Base-by-base conservation (phyloP, 2,888 invertebrate species). In the Rhodophaea formosa region DNA sequence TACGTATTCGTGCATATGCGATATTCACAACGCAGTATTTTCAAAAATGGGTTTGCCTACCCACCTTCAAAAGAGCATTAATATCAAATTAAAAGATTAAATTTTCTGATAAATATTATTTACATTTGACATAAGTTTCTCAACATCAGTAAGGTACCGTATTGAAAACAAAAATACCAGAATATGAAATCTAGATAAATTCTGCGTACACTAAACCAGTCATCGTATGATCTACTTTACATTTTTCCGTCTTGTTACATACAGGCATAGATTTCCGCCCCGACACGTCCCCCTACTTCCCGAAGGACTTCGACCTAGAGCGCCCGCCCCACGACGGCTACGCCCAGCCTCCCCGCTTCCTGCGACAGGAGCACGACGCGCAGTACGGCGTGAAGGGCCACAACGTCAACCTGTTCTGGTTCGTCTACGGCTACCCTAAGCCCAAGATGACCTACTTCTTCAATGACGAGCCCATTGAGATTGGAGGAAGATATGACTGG, bases 351-450 rank as follows among this genome's bases (percentile, higher is more conserved):
- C 97, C 97, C 0, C 93, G 95, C 72, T 98, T 99, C 92, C 91
- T 98, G 8, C 94, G 97, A 0, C 96, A 96, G 71, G 97, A 97
- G 75, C 92, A 95, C 69, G 97, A 97, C 67, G 93, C 95, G 0
- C 96, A 97, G 71, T 99, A 98, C 80, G 99, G 98, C 0, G 96
- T 98, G 8, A 97, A 97, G 79, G 96, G 96, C 29, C 97, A 98
- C 80, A 97, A 97, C 69, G 95, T 95, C 14, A 97, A 95, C 76
- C 90, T 99, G 57, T 96, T 96, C 87, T 97, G 98, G 95, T 98
- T 97, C 83, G 97, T 99, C 12, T 97, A 97, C 78, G 99, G 98
- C 0, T 98, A 98, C 86, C 99, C 99, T 0, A 97, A 98, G 81
- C 99, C 99, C 2, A 96, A 95, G 80, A 96, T 99, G 94, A 93